phyloP scores from a whole-genome alignment of 2,888 invertebrate genomes.

The Microctonus brassicae region DNA sequence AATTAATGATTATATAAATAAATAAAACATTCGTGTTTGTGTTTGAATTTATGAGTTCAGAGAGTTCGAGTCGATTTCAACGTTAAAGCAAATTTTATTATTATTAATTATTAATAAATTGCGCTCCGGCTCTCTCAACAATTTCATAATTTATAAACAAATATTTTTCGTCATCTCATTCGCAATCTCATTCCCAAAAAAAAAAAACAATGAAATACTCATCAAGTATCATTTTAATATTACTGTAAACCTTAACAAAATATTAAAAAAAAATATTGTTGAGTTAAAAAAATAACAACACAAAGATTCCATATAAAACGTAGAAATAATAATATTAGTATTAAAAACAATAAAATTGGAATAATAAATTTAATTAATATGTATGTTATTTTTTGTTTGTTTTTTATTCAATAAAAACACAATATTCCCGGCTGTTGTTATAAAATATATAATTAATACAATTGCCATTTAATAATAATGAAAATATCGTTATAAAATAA shows the following conservation, averaged over 20 bases:
- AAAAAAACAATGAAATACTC: neutral
- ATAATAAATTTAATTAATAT: neutral
- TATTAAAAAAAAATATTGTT: no score
- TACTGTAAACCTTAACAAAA: no score
- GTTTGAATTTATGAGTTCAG: neutral
- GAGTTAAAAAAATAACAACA: no score
- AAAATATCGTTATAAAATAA: no score
- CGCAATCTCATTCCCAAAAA: neutral
- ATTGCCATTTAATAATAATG: neutral
- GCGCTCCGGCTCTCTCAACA: constrained; percentile 40
- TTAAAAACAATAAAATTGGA: neutral
- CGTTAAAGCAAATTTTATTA: no score
- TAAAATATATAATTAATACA: neutral
- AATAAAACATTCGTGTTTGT: constrained; percentile 4
- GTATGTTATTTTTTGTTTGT: no score
- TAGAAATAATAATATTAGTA: no score
- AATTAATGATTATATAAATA: no score
- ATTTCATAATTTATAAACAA: no score
- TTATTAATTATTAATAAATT: constrained; percentile 11
- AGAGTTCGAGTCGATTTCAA: constrained; percentile 25
- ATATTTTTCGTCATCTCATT: neutral
- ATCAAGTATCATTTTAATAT: no score
- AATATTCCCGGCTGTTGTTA: neutral
- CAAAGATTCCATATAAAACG: no score
- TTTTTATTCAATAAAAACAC: neutral